These are phyloP conservation scores for Xestia xanthographa DNA, from an alignment of 2,888 invertebrate genomes.

Conservation along the genomic window DNA sequence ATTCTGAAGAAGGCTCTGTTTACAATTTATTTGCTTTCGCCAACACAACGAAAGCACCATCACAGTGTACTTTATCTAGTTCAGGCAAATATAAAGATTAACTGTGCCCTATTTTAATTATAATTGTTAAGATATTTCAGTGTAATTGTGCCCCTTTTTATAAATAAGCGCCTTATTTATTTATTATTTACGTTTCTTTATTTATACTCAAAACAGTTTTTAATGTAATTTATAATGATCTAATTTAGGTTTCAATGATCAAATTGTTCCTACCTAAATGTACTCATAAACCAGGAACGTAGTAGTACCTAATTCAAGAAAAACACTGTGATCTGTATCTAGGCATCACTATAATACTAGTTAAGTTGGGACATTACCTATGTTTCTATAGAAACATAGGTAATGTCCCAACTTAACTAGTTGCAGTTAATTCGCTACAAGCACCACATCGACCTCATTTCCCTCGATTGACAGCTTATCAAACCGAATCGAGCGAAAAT, in stretches of 20 bases:
- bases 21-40: not conserved
- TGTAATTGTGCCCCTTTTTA: not conserved
- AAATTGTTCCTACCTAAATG: not conserved
- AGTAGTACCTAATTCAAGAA: too few species aligned
- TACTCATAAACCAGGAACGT: not conserved
- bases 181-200: too few species aligned
- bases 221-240: not conserved
- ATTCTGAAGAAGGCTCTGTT: not conserved
- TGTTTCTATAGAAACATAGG: too few species aligned
- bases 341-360: too few species aligned
- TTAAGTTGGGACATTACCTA: too few species aligned
- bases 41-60: not conserved
- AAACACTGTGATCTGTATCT: not conserved
- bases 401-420: not conserved
- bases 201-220: not conserved
- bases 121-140: not conserved
- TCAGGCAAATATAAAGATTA: not conserved
- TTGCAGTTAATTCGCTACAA: not conserved
- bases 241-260: not conserved
- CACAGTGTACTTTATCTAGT: not conserved
- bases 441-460: conserved; percentile 19
- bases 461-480: conserved; percentile 34
- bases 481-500: conserved; percentile 29
- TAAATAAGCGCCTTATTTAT: not conserved
- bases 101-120: not conserved